Percentiles rank a stretch among this genome's conserved stretches.
Conservation (phyloP, 2,113 vertebrate species). For the Trematomus loennbergii region DNA sequence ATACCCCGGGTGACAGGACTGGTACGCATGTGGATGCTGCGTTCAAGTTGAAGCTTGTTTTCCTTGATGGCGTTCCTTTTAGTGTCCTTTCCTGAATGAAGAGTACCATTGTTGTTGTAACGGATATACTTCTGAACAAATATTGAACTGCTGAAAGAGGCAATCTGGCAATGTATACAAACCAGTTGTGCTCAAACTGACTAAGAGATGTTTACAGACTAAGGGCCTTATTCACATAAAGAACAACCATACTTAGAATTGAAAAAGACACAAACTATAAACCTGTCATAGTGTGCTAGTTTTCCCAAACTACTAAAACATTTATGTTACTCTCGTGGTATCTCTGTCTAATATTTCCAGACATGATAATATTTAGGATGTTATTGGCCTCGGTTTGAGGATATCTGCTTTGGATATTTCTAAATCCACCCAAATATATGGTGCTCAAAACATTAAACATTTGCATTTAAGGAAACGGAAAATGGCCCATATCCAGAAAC, state of each 20-base stretch:
- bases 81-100: constrained; percentile 26
- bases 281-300: background rate
- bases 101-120: background rate
- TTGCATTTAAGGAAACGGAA: background rate
- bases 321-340: no score
- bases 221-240: background rate
- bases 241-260: background rate
- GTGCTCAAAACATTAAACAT: background rate
- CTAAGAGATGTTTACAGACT: background rate
- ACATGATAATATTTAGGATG: background rate
- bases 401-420: background rate
- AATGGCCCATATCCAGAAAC: background rate
- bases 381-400: background rate
- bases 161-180: background rate
- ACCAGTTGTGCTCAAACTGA: background rate
- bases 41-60: constrained; percentile 72
- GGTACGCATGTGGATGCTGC: constrained; percentile 21
- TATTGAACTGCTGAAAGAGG: background rate
- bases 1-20: constrained; percentile 62
- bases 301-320: background rate
- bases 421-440: background rate
- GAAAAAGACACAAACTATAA: background rate
- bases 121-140: background rate
- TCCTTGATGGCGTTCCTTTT: constrained; percentile 29
- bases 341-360: background rate